These are phyloP conservation scores for Clytia hemisphaerica DNA, from an alignment of 30 jellyfish, hydroid and myxozoan species.

Conservation along the genomic window DNA sequence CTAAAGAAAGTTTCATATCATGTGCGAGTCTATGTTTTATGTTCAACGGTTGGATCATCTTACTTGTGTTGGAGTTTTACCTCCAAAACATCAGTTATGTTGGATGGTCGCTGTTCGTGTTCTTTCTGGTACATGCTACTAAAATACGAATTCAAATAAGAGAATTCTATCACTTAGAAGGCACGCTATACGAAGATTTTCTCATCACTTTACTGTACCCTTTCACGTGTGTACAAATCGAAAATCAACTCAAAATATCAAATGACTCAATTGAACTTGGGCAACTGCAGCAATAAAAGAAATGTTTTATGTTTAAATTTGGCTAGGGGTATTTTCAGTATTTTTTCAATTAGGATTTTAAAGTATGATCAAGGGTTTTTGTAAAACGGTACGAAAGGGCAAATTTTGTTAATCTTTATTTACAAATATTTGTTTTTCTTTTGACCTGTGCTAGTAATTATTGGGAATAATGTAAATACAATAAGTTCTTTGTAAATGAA, in stretches of 20 bases:
- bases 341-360: too few relatives aligned
- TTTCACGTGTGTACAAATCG: slow-evolving; percentile 64
- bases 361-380: too few relatives aligned
- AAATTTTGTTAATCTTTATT: too few relatives aligned
- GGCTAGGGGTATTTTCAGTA: too few relatives aligned
- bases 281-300: too few relatives aligned
- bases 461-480: too few relatives aligned
- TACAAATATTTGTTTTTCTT: too few relatives aligned
- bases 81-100: slow-evolving; percentile 59
- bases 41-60: slow-evolving; percentile 59
- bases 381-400: too few relatives aligned
- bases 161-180: slow-evolving; percentile 46
- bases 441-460: too few relatives aligned
- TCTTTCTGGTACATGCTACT: slow-evolving; percentile 58
- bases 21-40: slow-evolving; percentile 30
- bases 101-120: slow-evolving; percentile 58
- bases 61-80: slow-evolving; percentile 45
- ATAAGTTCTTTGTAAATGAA: too few relatives aligned
- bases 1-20: neutral
- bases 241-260: slow-evolving; percentile 53
- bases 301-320: too few relatives aligned
- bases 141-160: slow-evolving; percentile 56
- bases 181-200: slow-evolving; percentile 79
- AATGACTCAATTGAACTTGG: too few relatives aligned
- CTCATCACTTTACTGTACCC: slow-evolving; percentile 71